Evolutionary conservation across 1,140 invertebrate species (phyloP), one percentile per base, ranked within the genome.

Genomic region (Drosophila insularis): DNA sequence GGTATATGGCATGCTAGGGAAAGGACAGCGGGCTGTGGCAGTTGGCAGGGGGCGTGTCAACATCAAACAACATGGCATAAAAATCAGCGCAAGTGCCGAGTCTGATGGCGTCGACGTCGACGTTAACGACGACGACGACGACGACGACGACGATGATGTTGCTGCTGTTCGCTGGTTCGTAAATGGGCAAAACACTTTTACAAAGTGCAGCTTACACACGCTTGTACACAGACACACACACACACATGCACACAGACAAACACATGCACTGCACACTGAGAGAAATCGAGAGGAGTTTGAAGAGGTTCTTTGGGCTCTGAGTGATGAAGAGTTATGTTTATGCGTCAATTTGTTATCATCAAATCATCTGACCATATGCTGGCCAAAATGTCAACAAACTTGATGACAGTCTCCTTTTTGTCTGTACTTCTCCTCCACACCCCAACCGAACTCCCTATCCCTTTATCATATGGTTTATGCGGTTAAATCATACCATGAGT

Each of bases 111-210:
- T n/a, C 50, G 54, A 56, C 32, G 53, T 50, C 35, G 64, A 64
- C 19, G 64, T 61, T 6, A 50, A 61, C 72, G 65, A 31, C 53
- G 43, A 46, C 27, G 54, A 59, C 32, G 65, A n/a, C 35, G 64
- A 64, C 19, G 64, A 61, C 72, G 65, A 31, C 53, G 43, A 46
- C 27, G 54, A 59, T 23, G 65, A 68, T 17, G 43, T 21, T 50
- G 55, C 56, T 67, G 66, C 27, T 69, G 82, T 65, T 76, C 79
- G 77, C 71, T 86, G 82, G 71, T 68, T 86, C 79, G 82, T 87
- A 86, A 86, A 86, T 87, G 82, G 82, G 78, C 82, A 86, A 86
- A 86, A 86, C 82, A 86, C 82, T 87, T 87, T 81, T 79, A 87
- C 79, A 86, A 86, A 87, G 82, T 86, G 82, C 82, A 86, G 72